Percentiles rank a stretch among this genome's conserved stretches.
phyloP scores from a whole-genome alignment of 2,797 vertebrate species.

The Xiphorhynchus erythropygius region DNA sequence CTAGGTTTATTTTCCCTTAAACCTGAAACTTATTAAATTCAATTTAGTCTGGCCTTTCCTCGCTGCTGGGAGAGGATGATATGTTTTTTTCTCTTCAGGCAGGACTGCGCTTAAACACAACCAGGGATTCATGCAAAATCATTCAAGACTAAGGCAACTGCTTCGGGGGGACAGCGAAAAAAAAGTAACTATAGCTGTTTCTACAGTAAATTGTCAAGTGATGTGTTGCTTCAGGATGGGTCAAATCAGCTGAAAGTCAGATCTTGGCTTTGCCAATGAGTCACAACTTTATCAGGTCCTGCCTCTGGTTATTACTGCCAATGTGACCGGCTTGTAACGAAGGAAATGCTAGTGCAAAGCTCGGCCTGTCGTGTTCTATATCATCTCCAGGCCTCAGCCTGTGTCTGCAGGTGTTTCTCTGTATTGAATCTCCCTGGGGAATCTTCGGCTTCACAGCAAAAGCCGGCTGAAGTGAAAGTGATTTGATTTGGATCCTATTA shows the following conservation, averaged over 20 bases:
- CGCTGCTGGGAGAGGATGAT: constrained; percentile 44
- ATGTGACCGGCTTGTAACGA: constrained; percentile 68
- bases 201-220: constrained; percentile 33
- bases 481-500: constrained; percentile 89
- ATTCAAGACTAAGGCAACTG: constrained; percentile 3
- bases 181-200: constrained; percentile 19
- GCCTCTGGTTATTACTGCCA: constrained; percentile 78
- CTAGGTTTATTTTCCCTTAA: constrained; percentile 8
- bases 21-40: constrained; percentile 59
- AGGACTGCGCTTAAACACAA: constrained; percentile 35
- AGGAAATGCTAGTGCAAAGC: constrained; percentile 73
- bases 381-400: constrained; percentile 75
- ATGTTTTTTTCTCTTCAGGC: constrained; percentile 43
- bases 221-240: constrained; percentile 61
- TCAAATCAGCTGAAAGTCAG: constrained; percentile 57
- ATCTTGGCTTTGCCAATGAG: constrained; percentile 65
- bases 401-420: constrained; percentile 85
- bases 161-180: background rate
- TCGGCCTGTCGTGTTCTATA: constrained; percentile 82
- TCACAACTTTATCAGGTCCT: constrained; percentile 75
- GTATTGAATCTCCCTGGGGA: constrained; percentile 82
- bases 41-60: constrained; percentile 62
- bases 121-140: constrained; percentile 34
- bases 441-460: constrained; percentile 81
- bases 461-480: constrained; percentile 84